Evolutionary conservation across 2,797 vertebrate genomes (phyloP).

Genomic region (Triplophysa yarkandensis): DNA sequence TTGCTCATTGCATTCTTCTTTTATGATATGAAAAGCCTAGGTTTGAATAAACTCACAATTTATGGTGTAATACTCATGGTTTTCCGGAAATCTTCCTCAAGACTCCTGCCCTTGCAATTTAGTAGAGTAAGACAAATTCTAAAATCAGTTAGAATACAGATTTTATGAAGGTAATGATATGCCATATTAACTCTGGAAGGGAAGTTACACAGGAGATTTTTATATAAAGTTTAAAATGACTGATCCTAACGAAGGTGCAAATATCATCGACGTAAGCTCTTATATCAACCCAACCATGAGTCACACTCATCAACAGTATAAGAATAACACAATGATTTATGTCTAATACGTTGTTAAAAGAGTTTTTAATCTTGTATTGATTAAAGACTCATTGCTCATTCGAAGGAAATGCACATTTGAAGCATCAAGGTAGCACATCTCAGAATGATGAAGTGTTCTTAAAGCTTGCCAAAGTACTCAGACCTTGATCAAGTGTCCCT

Average conservation of each 20-base stretch:
- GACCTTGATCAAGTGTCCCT: neutral
- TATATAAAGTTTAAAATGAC: neutral
- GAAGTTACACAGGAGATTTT: slow-evolving; percentile 2
- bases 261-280: neutral
- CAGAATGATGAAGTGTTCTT: neutral
- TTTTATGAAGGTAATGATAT: slow-evolving; percentile 12
- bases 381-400: slow-evolving; percentile 4
- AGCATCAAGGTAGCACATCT: neutral
- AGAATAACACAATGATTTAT: slow-evolving; percentile 18
- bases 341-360: slow-evolving; percentile 8
- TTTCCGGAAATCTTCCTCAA: slow-evolving; percentile 20
- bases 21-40: slow-evolving; percentile 16
- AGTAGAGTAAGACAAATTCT: slow-evolving; percentile 27
- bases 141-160: slow-evolving; percentile 19
- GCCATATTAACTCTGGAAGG: slow-evolving; percentile 27
- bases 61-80: neutral
- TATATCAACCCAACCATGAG: neutral
- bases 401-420: slow-evolving; percentile 6
- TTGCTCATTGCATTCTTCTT: neutral
- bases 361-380: neutral
- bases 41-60: slow-evolving; percentile 44
- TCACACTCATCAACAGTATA: neutral
- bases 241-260: neutral
- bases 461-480: neutral
- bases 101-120: slow-evolving; percentile 30